Percentiles rank a stretch among this genome's conserved stretches.
These are phyloP conservation scores for Aphrophora alni DNA, from an alignment of 2,888 invertebrate genomes.

Conservation along the genomic window DNA sequence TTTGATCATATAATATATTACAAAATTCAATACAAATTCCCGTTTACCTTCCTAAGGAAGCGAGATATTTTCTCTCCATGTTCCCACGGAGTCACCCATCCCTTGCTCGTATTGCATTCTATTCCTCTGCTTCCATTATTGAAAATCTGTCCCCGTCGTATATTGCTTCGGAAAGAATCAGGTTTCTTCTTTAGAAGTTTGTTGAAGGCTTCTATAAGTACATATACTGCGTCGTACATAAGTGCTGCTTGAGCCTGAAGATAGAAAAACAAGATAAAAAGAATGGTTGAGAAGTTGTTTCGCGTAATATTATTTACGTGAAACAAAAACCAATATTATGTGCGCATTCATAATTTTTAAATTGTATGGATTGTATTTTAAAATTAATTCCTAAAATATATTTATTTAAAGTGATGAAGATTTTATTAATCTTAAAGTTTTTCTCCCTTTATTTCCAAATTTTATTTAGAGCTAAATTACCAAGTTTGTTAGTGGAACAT, in stretches of 20 bases:
- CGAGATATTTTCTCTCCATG: slow-evolving; percentile 91
- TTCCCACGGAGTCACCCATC: slow-evolving; percentile 88
- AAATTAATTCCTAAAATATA: too few relatives aligned
- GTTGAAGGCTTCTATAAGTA: slow-evolving; percentile 88
- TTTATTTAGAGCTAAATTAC: too few relatives aligned
- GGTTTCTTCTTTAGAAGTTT: slow-evolving; percentile 85
- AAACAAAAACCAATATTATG: not conserved
- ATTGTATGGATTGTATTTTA: too few relatives aligned
- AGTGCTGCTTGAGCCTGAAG: slow-evolving; percentile 89
- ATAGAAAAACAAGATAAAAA: not conserved
- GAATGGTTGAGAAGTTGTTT: too few relatives aligned
- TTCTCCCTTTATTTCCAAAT: too few relatives aligned
- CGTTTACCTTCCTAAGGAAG: slow-evolving; percentile 76
- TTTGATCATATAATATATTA: too few relatives aligned
- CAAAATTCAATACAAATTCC: too few relatives aligned
- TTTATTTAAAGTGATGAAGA: too few relatives aligned
- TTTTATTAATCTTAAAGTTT: too few relatives aligned
- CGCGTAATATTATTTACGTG: too few relatives aligned
- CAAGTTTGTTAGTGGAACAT: too few relatives aligned
- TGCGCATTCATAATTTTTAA: too few relatives aligned
- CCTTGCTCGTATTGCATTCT: slow-evolving; percentile 84
- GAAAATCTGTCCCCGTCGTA: slow-evolving; percentile 70
- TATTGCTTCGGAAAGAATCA: slow-evolving; percentile 74
- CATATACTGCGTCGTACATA: slow-evolving; percentile 96
- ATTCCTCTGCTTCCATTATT: slow-evolving; percentile 71